phyloP scores from a whole-genome alignment of 2,888 invertebrate species.

The Leucozona laternaria region DNA sequence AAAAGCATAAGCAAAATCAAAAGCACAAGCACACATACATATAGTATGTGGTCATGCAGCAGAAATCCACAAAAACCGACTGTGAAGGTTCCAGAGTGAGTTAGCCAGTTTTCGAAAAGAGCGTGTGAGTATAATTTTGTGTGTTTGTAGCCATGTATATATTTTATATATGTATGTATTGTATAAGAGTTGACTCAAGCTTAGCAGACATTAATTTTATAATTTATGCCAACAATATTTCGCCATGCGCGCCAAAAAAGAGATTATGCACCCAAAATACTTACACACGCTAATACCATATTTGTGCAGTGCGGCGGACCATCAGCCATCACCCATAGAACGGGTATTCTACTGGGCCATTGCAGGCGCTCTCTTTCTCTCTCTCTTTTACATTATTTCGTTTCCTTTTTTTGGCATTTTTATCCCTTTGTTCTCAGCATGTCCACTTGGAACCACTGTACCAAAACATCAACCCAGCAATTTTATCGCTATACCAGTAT shows the following conservation, averaged over 20 bases:
- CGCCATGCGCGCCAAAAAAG: slow-evolving; percentile 75
- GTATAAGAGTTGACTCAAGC: slow-evolving; percentile 71
- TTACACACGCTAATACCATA: slow-evolving; percentile 73
- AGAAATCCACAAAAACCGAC: slow-evolving; percentile 75
- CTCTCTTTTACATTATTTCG: slow-evolving; percentile 29
- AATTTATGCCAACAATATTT: slow-evolving; percentile 76
- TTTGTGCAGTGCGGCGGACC: slow-evolving; percentile 74
- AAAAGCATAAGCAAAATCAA: slow-evolving; percentile 8
- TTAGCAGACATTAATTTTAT: slow-evolving; percentile 75
- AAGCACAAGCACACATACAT: background rate
- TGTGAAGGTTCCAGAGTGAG: slow-evolving; percentile 64
- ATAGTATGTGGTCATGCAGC: slow-evolving; percentile 69
- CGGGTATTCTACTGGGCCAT: slow-evolving; percentile 58
- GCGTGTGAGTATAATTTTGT: slow-evolving; percentile 13
- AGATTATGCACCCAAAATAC: slow-evolving; percentile 72
- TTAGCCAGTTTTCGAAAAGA: slow-evolving; percentile 61
- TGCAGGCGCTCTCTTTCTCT: slow-evolving; percentile 53
- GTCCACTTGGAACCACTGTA: slow-evolving; percentile 71
- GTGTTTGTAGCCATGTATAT: background rate
- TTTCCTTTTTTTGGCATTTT: slow-evolving; percentile 44
- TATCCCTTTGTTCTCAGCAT: slow-evolving; percentile 71
- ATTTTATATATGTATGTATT: no score
- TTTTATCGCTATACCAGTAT: slow-evolving; percentile 45
- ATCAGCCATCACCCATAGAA: slow-evolving; percentile 43
- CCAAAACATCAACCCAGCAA: slow-evolving; percentile 67